Conservation (phyloP, 2,888 invertebrate genomes). For the Syritta pipiens region DNA sequence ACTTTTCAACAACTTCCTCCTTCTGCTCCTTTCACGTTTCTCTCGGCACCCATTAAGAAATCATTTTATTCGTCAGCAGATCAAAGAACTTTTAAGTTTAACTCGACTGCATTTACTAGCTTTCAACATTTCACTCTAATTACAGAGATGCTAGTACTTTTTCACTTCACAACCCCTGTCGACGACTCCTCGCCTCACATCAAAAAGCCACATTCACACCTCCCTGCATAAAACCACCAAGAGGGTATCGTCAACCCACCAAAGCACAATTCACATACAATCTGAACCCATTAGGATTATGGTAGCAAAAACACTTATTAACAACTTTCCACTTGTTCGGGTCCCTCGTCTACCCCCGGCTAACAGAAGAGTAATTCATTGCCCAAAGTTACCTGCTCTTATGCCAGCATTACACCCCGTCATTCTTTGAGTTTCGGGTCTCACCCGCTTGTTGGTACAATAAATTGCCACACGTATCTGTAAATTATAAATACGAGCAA, state of each 20-base stretch:
- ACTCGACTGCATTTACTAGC: too few relatives aligned
- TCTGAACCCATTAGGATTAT: constrained; percentile 41
- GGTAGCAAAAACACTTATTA: constrained; percentile 54
- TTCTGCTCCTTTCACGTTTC: too few relatives aligned
- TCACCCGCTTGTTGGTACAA: constrained; percentile 74
- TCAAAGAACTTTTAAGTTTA: too few relatives aligned
- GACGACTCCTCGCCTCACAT: too few relatives aligned
- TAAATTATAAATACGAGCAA: constrained; percentile 80
- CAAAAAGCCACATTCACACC: constrained; percentile 11
- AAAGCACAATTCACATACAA: constrained; percentile 9
- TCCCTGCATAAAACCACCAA: neutral
- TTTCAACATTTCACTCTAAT: too few relatives aligned
- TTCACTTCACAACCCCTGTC: too few relatives aligned
- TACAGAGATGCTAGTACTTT: too few relatives aligned
- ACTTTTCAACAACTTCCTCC: too few relatives aligned
- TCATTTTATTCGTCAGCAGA: too few relatives aligned
- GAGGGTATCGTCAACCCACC: neutral
- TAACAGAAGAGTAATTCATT: constrained; percentile 37
- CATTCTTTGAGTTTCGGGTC: constrained; percentile 12
- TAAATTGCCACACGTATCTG: constrained; percentile 79
- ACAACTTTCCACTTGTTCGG: constrained; percentile 52
- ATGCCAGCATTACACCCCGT: constrained; percentile 7
- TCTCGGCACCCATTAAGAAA: too few relatives aligned
- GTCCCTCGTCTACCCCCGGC: constrained; percentile 1
- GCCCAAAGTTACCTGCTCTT: constrained; percentile 28